These are phyloP conservation scores for Parnassius glacialis DNA, from an alignment of 2,888 invertebrate species.

Conservation along the genomic window DNA sequence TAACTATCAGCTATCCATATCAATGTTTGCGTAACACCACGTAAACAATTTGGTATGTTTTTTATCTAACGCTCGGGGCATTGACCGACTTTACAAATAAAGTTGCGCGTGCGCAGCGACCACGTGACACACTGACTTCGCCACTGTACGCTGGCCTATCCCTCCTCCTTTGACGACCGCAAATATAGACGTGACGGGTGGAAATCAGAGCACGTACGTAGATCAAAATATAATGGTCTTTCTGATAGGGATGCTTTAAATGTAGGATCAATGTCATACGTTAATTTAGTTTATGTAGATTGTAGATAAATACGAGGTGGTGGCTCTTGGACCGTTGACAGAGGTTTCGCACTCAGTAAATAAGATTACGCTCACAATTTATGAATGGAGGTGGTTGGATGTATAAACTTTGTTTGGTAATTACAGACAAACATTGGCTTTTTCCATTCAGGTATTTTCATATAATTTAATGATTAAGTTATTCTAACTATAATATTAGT, in stretches of 20 bases:
- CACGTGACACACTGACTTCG: slow-evolving; percentile 72
- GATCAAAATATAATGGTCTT: slow-evolving; percentile 40
- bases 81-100: slow-evolving; percentile 78
- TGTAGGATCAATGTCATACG: slow-evolving; percentile 74
- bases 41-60: slow-evolving; percentile 74
- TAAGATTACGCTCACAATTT: slow-evolving; percentile 11
- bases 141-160: slow-evolving; percentile 43
- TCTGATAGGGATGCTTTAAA: slow-evolving; percentile 53
- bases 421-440: too few species aligned
- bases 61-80: slow-evolving; percentile 78
- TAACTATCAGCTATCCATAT: slow-evolving; percentile 42
- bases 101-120: slow-evolving; percentile 69
- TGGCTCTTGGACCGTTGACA: slow-evolving; percentile 2
- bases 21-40: slow-evolving; percentile 68
- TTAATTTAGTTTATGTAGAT: slow-evolving; percentile 54
- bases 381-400: slow-evolving; percentile 10
- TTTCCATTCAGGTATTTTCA: too few species aligned
- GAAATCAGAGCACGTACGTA: slow-evolving; percentile 18
- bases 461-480: too few species aligned
- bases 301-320: slow-evolving; percentile 53
- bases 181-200: slow-evolving; percentile 14
- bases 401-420: not conserved
- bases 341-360: slow-evolving; percentile 17
- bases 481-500: too few species aligned
- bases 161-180: slow-evolving; percentile 23